phyloP scores from a whole-genome alignment of 2,888 invertebrate species.

The Sycophila texana region DNA sequence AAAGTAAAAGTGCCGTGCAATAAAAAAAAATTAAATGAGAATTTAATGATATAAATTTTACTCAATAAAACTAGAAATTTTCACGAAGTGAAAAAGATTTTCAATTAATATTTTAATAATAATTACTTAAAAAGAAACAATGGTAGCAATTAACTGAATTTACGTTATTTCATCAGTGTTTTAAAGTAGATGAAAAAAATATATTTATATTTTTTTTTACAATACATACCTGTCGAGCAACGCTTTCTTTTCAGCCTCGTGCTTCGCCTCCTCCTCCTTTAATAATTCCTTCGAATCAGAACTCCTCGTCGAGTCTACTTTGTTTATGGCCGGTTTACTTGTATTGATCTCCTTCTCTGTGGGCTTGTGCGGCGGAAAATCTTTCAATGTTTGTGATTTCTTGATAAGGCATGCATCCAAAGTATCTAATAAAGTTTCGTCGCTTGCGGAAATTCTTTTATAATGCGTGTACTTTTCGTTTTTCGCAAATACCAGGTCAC shows the following conservation, averaged over 20 bases:
- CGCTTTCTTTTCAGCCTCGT: conserved; percentile 72
- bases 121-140: background rate
- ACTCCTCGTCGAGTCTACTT: conserved; percentile 35
- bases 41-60: too few species aligned
- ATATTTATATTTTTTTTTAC: background rate
- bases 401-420: conserved; percentile 60
- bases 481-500: conserved; percentile 61
- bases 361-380: conserved; percentile 65
- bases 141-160: background rate
- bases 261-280: conserved; percentile 73
- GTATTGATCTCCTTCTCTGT: conserved; percentile 51
- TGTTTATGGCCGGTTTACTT: conserved; percentile 26
- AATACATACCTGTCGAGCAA: conserved; percentile 63
- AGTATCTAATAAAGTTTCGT: conserved; percentile 58
- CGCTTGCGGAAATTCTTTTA: conserved; percentile 56
- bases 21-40: too few species aligned
- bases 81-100: too few species aligned
- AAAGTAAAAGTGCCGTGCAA: too few species aligned
- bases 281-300: conserved; percentile 36
- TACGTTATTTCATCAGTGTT: background rate
- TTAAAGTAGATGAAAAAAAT: background rate
- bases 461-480: conserved; percentile 37
- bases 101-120: too few species aligned
- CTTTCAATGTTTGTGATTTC: conserved; percentile 62
- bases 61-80: too few species aligned